Evolutionary conservation across 2,888 invertebrate species (phyloP), one percentile per base, ranked within the genome.

Genomic region (Drosophila subquinaria): DNA sequence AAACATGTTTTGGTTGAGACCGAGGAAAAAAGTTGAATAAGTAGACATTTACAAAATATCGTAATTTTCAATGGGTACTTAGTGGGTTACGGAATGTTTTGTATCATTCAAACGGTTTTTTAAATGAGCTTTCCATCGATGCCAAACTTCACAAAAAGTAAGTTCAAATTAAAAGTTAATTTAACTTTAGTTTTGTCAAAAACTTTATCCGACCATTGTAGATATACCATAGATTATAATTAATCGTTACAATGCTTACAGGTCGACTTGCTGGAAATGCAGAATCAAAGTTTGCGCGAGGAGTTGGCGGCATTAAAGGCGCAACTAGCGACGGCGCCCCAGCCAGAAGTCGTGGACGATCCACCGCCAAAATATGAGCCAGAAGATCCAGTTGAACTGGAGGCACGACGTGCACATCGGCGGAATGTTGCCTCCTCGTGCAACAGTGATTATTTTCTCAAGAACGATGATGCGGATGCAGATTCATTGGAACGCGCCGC

Each of bases 201-300:
- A 17, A 17, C 17, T 17, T 17, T 1, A 17, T 17, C 1, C 17
- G 17, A 17, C 17, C 1, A 17, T 17, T 17, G 17, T 17, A 20
- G 20, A 2, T 30, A 3, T 8, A 15, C 27, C 27, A 3, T 6
- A 30, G 8, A 30, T 8, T 30, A 30, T 0, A 30, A 8, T 6
- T 3, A 13, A 3, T 1, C 0, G 33, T 47, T 23, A 1, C 30
- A 10, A 9, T 42, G 35, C 10, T 35, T 50, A 17, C 61, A 92
- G 92, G 84, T 92, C 20, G 91, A 91, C 52, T 64, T 88, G 55
- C 78, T 92, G 40, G 92, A 92, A 81, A 82, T 90, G 74, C 91
- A 92, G 84, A 92, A 92, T 60, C 82, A 89, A 64, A 82, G 77
- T 11, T 62, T 92, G 50, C 88, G 83, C 35, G 86, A 88, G 20